Evolutionary conservation across 2,888 invertebrate genomes (phyloP).

Genomic region (Yponomeuta sedellus): DNA sequence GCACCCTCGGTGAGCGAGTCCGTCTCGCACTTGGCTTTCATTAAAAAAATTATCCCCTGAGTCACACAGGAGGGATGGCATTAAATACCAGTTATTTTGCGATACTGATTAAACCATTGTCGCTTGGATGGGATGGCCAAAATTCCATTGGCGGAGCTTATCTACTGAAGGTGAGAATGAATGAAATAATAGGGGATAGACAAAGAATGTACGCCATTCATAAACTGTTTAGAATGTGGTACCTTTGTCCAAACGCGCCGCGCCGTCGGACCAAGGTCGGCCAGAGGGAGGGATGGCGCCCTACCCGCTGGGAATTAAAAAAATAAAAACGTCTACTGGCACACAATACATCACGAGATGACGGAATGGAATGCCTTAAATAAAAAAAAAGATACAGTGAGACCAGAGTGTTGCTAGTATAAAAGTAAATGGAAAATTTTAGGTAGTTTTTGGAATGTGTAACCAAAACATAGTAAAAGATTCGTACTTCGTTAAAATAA

Average conservation of each 20-base stretch:
- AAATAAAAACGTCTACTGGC: conserved; percentile 1
- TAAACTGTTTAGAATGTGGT: conserved; percentile 21
- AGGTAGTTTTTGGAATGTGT: too few relatives aligned
- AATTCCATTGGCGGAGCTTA: conserved; percentile 14
- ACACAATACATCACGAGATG: conserved; percentile 3
- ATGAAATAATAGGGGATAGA: conserved; percentile 23
- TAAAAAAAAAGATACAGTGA: neutral
- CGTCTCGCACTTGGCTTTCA: too few relatives aligned
- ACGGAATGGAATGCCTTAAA: conserved; percentile 3
- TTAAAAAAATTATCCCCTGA: too few relatives aligned
- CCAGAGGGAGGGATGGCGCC: conserved; percentile 7
- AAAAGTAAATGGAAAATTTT: too few relatives aligned
- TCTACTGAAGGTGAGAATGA: conserved; percentile 31
- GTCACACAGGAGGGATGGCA: too few relatives aligned
- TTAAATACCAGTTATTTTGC: too few relatives aligned
- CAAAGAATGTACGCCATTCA: conserved; percentile 35
- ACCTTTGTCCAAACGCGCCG: neutral
- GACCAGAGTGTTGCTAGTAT: neutral
- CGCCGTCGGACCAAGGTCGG: neutral
- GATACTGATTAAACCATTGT: neutral
- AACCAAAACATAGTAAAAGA: too few relatives aligned
- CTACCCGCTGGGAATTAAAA: neutral
- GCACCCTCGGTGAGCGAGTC: too few relatives aligned
- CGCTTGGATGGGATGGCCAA: neutral
- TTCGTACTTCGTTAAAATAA: too few relatives aligned